Evolutionary conservation across 2,888 invertebrate genomes (phyloP).

Genomic region (Mechanitis messenoides): DNA sequence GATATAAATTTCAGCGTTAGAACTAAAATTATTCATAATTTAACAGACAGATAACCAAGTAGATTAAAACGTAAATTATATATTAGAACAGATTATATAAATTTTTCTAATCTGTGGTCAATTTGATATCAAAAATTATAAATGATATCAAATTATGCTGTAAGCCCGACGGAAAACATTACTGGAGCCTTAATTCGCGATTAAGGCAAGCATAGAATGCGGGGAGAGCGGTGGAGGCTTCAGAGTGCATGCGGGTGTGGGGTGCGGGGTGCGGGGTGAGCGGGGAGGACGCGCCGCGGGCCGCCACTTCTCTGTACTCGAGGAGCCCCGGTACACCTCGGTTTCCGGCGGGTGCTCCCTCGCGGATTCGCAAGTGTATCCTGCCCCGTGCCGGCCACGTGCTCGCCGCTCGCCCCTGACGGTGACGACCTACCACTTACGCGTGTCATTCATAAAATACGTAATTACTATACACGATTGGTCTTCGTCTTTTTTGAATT

Average conservation of each 20-base stretch:
- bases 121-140: conserved; percentile 38
- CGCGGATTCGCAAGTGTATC: conserved; percentile 65
- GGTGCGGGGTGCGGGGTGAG: conserved; percentile 44
- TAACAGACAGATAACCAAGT: too few relatives aligned
- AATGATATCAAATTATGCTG: conserved; percentile 69
- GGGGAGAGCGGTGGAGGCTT: conserved; percentile 73
- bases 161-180: conserved; percentile 72
- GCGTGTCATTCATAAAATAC: conserved; percentile 56
- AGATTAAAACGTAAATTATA: background rate
- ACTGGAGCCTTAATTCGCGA: conserved; percentile 73
- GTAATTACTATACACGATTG: conserved; percentile 55
- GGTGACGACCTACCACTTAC: conserved; percentile 39
- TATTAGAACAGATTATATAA: background rate
- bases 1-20: too few relatives aligned
- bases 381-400: conserved; percentile 68
- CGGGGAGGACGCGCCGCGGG: conserved; percentile 63
- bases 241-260: conserved; percentile 65
- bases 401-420: conserved; percentile 39
- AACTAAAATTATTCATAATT: too few relatives aligned
- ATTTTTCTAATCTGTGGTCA: background rate
- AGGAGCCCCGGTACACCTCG: conserved; percentile 75
- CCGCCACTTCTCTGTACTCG: conserved; percentile 74
- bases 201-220: conserved; percentile 75
- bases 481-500: conserved; percentile 22
- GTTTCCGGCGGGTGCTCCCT: conserved; percentile 72